These are phyloP conservation scores for Mustela lutreola DNA, from an alignment of 2,113 vertebrate genomes.

Conservation along the genomic window DNA sequence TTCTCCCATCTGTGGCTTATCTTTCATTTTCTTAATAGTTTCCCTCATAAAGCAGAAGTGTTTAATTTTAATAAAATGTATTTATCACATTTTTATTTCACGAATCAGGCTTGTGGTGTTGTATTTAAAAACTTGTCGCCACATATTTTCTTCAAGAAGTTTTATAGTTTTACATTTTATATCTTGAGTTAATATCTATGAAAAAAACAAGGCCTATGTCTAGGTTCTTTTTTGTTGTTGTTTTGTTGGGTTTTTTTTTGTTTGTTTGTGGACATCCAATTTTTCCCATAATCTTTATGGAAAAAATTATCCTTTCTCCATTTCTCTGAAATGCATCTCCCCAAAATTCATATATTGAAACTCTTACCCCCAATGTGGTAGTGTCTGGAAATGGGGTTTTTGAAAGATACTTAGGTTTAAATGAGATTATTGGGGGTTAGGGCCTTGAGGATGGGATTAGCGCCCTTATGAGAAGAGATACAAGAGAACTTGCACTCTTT, in stretches of 20 bases:
- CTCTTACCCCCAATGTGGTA: not conserved
- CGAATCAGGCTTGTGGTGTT: not conserved
- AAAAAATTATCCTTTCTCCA: not conserved
- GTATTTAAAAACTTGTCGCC: not conserved
- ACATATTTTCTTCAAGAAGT: slow-evolving; percentile 38
- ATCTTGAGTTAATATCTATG: not conserved
- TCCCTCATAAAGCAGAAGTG: not conserved
- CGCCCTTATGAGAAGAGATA: not conserved
- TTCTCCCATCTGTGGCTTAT: not conserved
- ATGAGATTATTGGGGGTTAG: not conserved
- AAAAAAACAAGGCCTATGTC: not conserved
- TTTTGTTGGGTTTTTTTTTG: too few relatives aligned
- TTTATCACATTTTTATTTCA: slow-evolving; percentile 7
- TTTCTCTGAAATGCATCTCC: not conserved
- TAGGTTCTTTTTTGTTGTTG: not conserved
- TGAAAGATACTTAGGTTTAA: not conserved
- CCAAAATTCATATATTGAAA: not conserved
- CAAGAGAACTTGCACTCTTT: not conserved
- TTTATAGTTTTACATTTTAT: slow-evolving; percentile 36
- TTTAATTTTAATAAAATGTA: slow-evolving; percentile 15
- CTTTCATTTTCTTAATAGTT: slow-evolving; percentile 17
- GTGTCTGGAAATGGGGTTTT: not conserved
- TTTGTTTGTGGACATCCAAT: not conserved
- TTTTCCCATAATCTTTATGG: not conserved
- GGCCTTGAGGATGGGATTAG: not conserved